phyloP scores from a whole-genome alignment of 2,797 vertebrate genomes.

The Arnoldichthys spilopterus region DNA sequence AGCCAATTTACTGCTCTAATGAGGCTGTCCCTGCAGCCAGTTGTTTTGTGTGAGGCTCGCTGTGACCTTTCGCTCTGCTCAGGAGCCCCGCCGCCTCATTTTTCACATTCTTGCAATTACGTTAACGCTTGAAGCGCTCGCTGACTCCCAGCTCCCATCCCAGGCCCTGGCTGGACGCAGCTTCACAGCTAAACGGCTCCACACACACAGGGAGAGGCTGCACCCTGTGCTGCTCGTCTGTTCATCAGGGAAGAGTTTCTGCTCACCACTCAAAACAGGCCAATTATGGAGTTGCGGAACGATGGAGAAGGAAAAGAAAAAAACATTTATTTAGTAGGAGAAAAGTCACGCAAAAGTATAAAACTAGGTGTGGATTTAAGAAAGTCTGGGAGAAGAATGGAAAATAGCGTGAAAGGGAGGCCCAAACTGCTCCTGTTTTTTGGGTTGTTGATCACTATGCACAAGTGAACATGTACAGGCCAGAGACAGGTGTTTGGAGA shows the following conservation, averaged over 20 bases:
- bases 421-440: conserved; percentile 43
- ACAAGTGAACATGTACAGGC: background rate
- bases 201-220: conserved; percentile 73
- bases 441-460: background rate
- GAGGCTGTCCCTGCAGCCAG: conserved; percentile 94
- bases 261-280: conserved; percentile 37
- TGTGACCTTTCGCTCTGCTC: conserved; percentile 95
- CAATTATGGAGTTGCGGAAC: conserved; percentile 59
- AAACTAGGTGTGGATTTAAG: background rate
- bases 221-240: conserved; percentile 20
- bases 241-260: conserved; percentile 44
- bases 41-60: conserved; percentile 94
- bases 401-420: conserved; percentile 61
- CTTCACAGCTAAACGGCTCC: conserved; percentile 76
- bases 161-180: conserved; percentile 87
- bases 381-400: background rate
- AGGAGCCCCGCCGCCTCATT: conserved; percentile 95
- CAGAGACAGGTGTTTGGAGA: background rate
- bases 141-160: conserved; percentile 90
- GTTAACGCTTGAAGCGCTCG: conserved; percentile 98
- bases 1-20: conserved; percentile 88
- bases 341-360: background rate
- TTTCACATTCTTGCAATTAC: conserved; percentile 99
- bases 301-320: conserved; percentile 46
- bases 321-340: conserved; percentile 27